phyloP scores from a whole-genome alignment of 2,113 vertebrate genomes.

The Datnioides undecimradiatus region DNA sequence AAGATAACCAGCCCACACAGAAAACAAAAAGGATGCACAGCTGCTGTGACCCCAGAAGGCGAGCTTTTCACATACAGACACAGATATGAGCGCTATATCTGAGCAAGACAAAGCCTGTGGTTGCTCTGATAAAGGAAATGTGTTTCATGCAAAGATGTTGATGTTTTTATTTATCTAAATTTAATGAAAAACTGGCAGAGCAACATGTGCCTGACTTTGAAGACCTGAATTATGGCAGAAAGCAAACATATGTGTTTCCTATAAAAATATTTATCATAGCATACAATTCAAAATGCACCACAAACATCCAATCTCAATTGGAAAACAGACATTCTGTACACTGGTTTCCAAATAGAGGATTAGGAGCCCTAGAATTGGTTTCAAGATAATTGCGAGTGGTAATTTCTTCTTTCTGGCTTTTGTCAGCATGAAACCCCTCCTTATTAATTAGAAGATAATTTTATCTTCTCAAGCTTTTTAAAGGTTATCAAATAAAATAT shows the following conservation, averaged over 20 bases:
- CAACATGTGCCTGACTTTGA: neutral
- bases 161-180: slow-evolving; percentile 26
- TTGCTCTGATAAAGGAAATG: slow-evolving; percentile 31
- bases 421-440: no score
- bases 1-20: slow-evolving; percentile 60
- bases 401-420: neutral
- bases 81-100: slow-evolving; percentile 5
- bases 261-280: neutral
- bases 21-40: slow-evolving; percentile 26
- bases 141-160: slow-evolving; percentile 24
- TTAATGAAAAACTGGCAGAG: neutral
- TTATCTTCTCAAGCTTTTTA: neutral
- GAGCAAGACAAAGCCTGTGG: slow-evolving; percentile 27
- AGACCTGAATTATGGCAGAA: neutral
- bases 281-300: neutral
- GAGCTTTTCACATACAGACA: slow-evolving; percentile 28
- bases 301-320: neutral
- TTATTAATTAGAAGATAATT: neutral
- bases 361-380: no score
- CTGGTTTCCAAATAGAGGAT: neutral
- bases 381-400: neutral
- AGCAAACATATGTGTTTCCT: neutral
- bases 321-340: neutral
- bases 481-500: neutral
- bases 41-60: slow-evolving; percentile 32